phyloP scores from a whole-genome alignment of 2,888 invertebrate species.

The Hypena proboscidalis region DNA sequence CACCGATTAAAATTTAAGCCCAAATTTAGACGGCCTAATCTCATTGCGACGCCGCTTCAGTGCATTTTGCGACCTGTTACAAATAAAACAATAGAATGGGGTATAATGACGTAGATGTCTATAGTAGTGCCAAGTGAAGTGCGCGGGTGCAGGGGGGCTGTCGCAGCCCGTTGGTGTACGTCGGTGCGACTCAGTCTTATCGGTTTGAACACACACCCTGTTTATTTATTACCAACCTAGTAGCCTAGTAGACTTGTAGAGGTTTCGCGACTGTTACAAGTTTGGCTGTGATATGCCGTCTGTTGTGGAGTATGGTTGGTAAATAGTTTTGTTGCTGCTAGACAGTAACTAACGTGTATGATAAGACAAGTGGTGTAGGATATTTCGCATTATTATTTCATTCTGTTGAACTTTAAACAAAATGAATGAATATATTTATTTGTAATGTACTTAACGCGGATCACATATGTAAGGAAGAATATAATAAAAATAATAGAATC shows the following conservation, averaged over 20 bases:
- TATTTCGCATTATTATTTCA: too few species aligned
- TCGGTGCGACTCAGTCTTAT: slow-evolving; percentile 69
- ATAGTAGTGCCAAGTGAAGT: slow-evolving; percentile 52
- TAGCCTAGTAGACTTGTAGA: slow-evolving; percentile 56
- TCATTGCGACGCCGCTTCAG: slow-evolving; percentile 66
- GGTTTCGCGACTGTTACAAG: slow-evolving; percentile 49
- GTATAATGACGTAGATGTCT: slow-evolving; percentile 62
- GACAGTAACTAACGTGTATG: not conserved
- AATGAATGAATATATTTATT: too few species aligned
- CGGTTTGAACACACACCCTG: slow-evolving; percentile 76
- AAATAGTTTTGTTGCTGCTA: slow-evolving; percentile 25
- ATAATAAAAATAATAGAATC: too few species aligned
- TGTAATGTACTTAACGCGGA: too few species aligned
- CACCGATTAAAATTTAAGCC: slow-evolving; percentile 78
- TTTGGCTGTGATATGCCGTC: slow-evolving; percentile 51
- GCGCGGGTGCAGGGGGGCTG: slow-evolving; percentile 42
- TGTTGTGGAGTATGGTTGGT: slow-evolving; percentile 33
- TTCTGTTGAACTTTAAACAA: too few species aligned
- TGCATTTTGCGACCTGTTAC: slow-evolving; percentile 68
- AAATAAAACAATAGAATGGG: slow-evolving; percentile 65
- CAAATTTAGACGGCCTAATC: slow-evolving; percentile 80
- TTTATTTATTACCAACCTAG: slow-evolving; percentile 78
- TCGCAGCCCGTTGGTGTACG: slow-evolving; percentile 44
- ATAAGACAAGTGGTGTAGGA: slow-evolving; percentile 5
- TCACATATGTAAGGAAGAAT: too few species aligned